Conservation (phyloP, 2,797 vertebrate genomes). For the Microcaecilia unicolor region DNA sequence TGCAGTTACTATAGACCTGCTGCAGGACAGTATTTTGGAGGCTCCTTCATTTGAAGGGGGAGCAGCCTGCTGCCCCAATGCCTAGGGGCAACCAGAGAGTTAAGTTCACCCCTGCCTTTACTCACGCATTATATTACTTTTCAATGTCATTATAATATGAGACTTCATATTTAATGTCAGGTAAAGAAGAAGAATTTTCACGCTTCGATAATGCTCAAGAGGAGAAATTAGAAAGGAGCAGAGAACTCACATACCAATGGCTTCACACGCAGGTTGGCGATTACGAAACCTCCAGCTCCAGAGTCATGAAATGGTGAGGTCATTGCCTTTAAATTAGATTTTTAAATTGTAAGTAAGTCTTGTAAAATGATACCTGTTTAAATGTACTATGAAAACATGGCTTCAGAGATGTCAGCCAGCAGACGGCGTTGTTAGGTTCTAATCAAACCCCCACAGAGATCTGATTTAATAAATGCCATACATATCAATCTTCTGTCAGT, state of each 20-base stretch:
- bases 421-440: neutral
- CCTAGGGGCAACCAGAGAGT: too few species aligned
- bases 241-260: constrained; percentile 52
- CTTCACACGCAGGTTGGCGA: constrained; percentile 49
- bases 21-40: too few species aligned
- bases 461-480: constrained; percentile 9
- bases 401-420: constrained; percentile 22
- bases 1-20: too few species aligned
- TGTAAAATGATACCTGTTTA: constrained; percentile 43
- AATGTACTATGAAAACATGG: constrained; percentile 37
- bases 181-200: constrained; percentile 28
- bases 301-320: constrained; percentile 61
- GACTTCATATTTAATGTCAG: constrained; percentile 29
- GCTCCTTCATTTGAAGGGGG: too few species aligned
- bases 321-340: constrained; percentile 39
- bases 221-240: constrained; percentile 38
- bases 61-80: too few species aligned
- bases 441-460: constrained; percentile 5
- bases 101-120: too few species aligned
- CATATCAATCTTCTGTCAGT: constrained; percentile 6
- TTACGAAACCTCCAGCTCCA: constrained; percentile 35
- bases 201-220: constrained; percentile 6
- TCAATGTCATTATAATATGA: constrained; percentile 7
- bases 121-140: too few species aligned
- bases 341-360: constrained; percentile 29